Evolutionary conservation across 2,888 invertebrate species (phyloP), one percentile per base, ranked within the genome.

Genomic region (Drosophila mulleri): DNA sequence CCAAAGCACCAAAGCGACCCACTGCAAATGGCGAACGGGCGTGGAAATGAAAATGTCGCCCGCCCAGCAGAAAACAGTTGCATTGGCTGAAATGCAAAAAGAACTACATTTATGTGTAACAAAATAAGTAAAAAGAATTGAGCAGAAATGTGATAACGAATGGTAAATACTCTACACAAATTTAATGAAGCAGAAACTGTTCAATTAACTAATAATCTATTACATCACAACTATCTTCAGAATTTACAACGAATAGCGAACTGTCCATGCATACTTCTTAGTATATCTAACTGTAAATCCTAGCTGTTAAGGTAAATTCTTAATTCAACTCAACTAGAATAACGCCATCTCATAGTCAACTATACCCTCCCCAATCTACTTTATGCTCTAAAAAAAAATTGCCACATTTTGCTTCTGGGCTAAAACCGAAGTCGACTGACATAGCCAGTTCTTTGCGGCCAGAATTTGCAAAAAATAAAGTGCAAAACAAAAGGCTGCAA

Each of bases 371-470:
- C 29, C 8, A 29, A 64, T 59, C 37, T 41, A 54, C 20, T 18
- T 3, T 41, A 26, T 3, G 3, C 6, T 42, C 47, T 52, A 41
- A 20, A 50, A 50, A 50, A 58, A 57, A 61, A 60, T 45, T 52
- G 63, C 23, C 60, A 66, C 47, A 66, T 64, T 78, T 60, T 64
- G 39, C 69, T 69, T 62, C 54, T 69, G 57, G 63, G 63, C 66
- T 78, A 84, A 78, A 72, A 75, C 78, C 72, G 7, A 83, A 76
- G 86, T 86, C 63, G 72, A 75, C 81, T 65, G 80, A 23, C 63
- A 57, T 41, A 67, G 20, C 56, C 29, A 63, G 56, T 72, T 73
- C 79, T 71, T 68, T 74, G 56, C 56, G 56, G 62, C 72, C 66
- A 80, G 58, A 61, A 44, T 42, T 64, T 67, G 80, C 70, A 69